A percentile compares a stretch with the other conserved stretches of the same genome.
Evolutionary conservation across 2,888 invertebrate genomes (phyloP).

Genomic region (Dendrolimus pini): DNA sequence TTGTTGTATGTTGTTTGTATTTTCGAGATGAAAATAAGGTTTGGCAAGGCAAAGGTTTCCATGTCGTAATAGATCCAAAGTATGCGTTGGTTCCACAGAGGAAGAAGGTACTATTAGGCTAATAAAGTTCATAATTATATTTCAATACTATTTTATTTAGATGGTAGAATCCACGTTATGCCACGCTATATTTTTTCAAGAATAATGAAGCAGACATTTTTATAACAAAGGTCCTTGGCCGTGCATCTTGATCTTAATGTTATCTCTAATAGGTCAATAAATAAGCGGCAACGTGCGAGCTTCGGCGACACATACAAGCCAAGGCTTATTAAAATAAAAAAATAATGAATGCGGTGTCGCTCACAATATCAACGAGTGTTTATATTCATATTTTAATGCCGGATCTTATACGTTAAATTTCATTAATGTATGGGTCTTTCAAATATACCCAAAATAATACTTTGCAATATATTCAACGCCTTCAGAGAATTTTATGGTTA

Average conservation of each 20-base stretch:
- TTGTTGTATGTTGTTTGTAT: too few species aligned
- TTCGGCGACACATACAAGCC: constrained; percentile 68
- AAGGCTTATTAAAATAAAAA: constrained; percentile 67
- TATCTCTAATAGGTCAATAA: constrained; percentile 77
- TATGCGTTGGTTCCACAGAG: too few species aligned
- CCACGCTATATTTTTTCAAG: constrained; percentile 59
- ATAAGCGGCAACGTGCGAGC: constrained; percentile 74
- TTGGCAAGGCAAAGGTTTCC: too few species aligned
- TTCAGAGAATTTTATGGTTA: too few species aligned
- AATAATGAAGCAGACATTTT: constrained; percentile 76
- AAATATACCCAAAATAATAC: too few species aligned
- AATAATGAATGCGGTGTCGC: constrained; percentile 52
- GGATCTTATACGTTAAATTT: constrained; percentile 33
- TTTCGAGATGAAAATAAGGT: too few species aligned
- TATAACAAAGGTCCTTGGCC: constrained; percentile 77
- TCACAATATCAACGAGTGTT: constrained; percentile 51
- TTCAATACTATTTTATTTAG: constrained; percentile 7
- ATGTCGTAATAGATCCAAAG: too few species aligned
- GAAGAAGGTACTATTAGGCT: too few species aligned
- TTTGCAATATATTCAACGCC: too few species aligned
- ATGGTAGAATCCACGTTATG: constrained; percentile 42
- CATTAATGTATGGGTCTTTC: not conserved
- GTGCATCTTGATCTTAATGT: constrained; percentile 76
- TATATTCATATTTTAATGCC: constrained; percentile 59
- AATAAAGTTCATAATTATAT: not conserved